A percentile compares a stretch with the other conserved stretches of the same genome.
Evolutionary conservation across 2,888 invertebrate genomes (phyloP).

Genomic region (Myopa testacea): DNA sequence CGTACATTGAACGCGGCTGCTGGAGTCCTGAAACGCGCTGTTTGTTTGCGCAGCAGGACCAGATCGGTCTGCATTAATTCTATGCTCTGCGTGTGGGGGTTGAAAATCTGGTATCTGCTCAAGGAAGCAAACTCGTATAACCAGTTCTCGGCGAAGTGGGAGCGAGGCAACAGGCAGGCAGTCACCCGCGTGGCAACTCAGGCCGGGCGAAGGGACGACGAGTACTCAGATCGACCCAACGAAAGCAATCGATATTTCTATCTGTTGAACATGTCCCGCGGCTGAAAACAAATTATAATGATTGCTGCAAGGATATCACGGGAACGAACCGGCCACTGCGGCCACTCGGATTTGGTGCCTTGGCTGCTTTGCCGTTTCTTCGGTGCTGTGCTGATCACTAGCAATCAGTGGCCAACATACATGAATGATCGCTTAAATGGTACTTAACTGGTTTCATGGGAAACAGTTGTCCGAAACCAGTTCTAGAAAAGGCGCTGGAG

Average conservation of each 20-base stretch:
- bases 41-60: not conserved
- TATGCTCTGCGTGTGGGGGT: not conserved
- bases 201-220: not conserved
- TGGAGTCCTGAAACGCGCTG: not conserved
- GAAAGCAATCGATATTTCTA: constrained; percentile 7
- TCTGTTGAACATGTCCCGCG: constrained; percentile 17
- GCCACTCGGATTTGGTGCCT: constrained; percentile 2
- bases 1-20: not conserved
- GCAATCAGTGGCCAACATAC: constrained; percentile 19
- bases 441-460: constrained; percentile 13
- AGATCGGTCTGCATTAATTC: not conserved
- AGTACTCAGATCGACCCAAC: not conserved
- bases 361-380: not conserved
- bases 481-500: not conserved
- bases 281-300: constrained; percentile 29
- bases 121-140: not conserved
- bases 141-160: not conserved
- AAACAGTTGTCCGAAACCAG: constrained; percentile 14
- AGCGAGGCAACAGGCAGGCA: not conserved
- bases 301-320: constrained; percentile 18
- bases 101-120: not conserved
- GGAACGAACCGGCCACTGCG: not conserved
- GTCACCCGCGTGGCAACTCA: not conserved
- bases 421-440: not conserved
- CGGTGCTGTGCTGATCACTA: not conserved